Conservation (phyloP, 1,140 invertebrate species). For the Achroia grisella region DNA sequence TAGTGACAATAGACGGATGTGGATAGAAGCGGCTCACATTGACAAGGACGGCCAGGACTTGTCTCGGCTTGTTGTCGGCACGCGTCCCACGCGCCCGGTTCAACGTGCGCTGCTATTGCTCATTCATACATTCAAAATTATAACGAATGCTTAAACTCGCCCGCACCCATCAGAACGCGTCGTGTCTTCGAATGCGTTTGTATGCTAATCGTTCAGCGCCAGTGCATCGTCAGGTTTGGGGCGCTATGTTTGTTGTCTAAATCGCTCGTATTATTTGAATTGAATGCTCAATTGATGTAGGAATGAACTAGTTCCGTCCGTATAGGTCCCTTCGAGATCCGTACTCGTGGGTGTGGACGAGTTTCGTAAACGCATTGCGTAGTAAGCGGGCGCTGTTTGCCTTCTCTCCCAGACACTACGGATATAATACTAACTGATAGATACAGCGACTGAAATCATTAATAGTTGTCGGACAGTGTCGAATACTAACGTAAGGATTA, state of each 20-base stretch:
- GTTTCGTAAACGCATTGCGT: slow-evolving; percentile 58
- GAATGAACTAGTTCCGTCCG: slow-evolving; percentile 60
- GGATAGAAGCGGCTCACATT: slow-evolving; percentile 69
- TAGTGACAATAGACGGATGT: slow-evolving; percentile 71
- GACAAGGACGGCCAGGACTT: slow-evolving; percentile 71
- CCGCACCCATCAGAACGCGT: slow-evolving; percentile 55
- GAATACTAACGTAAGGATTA: slow-evolving; percentile 56
- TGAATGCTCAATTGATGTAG: slow-evolving; percentile 68
- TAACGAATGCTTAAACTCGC: slow-evolving; percentile 60
- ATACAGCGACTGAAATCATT: slow-evolving; percentile 55
- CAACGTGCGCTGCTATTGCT: slow-evolving; percentile 57
- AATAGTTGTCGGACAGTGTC: slow-evolving; percentile 56
- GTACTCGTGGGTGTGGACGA: slow-evolving; percentile 40
- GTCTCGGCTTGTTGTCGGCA: slow-evolving; percentile 61
- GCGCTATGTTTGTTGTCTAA: slow-evolving; percentile 64
- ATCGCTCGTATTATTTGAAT: slow-evolving; percentile 71
- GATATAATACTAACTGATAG: slow-evolving; percentile 31
- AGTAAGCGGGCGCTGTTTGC: slow-evolving; percentile 36
- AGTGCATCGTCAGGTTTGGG: slow-evolving; percentile 61
- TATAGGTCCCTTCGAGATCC: slow-evolving; percentile 38
- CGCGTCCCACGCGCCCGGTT: slow-evolving; percentile 60
- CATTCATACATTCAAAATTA: slow-evolving; percentile 73
- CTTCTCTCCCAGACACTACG: slow-evolving; percentile 20
- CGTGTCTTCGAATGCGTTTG: slow-evolving; percentile 60
- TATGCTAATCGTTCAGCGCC: slow-evolving; percentile 67